Evolutionary conservation across 2,113 vertebrate genomes (phyloP).

Genomic region (Thomomys bottae): DNA sequence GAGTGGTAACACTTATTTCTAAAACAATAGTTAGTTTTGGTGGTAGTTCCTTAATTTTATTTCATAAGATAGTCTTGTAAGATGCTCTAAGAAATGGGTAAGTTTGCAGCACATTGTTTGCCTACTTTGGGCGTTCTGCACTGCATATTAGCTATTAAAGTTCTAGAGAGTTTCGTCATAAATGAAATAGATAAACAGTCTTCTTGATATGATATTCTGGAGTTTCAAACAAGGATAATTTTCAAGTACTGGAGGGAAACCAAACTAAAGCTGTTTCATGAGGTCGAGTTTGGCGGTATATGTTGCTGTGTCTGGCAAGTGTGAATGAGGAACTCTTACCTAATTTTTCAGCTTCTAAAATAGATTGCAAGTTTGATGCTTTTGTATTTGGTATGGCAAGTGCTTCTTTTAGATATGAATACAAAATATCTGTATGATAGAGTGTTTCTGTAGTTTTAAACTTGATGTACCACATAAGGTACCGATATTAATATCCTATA

Average conservation of each 20-base stretch:
- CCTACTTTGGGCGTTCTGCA: neutral
- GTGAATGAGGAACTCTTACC: neutral
- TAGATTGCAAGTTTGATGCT: neutral
- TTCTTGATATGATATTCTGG: neutral
- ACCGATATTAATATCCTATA: neutral
- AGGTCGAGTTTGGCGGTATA: rapidly evolving
- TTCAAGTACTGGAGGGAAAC: neutral
- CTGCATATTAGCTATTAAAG: neutral
- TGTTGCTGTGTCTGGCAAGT: neutral
- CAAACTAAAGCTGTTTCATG: neutral
- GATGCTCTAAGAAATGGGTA: neutral
- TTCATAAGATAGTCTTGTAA: neutral
- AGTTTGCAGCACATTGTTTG: neutral
- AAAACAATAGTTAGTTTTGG: neutral
- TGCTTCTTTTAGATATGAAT: constrained; percentile 6
- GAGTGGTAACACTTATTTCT: neutral
- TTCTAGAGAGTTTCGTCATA: neutral
- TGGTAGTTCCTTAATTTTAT: neutral
- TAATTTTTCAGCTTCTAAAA: neutral
- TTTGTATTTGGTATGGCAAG: neutral
- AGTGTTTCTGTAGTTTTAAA: neutral
- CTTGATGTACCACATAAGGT: neutral
- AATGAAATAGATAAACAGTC: neutral
- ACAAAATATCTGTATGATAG: neutral
- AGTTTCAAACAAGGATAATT: neutral